Conservation (phyloP, 1,140 invertebrate species). For the Neodiprion fabricii region DNA sequence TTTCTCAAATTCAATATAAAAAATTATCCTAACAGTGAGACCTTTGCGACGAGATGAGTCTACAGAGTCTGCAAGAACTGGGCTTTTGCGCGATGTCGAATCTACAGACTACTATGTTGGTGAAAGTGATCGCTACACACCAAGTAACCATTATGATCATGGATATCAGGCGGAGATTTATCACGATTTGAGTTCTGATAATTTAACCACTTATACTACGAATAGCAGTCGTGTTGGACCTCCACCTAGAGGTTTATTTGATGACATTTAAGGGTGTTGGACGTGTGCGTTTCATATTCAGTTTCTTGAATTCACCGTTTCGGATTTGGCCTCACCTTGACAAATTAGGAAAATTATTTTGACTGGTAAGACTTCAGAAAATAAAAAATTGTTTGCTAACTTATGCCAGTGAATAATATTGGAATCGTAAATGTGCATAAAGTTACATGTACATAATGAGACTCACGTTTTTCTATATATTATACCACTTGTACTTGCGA, state of each 20-base stretch:
- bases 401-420: too few relatives aligned
- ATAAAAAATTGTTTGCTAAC: too few relatives aligned
- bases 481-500: too few relatives aligned
- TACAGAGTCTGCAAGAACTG: slow-evolving; percentile 67
- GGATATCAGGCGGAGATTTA: slow-evolving; percentile 51
- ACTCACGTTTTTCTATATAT: too few relatives aligned
- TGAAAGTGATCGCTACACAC: slow-evolving; percentile 59
- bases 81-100: slow-evolving; percentile 68
- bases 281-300: not conserved
- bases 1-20: slow-evolving; percentile 13
- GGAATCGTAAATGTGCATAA: too few relatives aligned
- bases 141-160: slow-evolving; percentile 56
- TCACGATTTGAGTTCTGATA: slow-evolving; percentile 49
- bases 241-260: slow-evolving; percentile 82
- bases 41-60: slow-evolving; percentile 61
- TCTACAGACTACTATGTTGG: slow-evolving; percentile 68
- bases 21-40: slow-evolving; percentile 49
- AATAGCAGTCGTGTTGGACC: slow-evolving; percentile 61
- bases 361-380: too few relatives aligned
- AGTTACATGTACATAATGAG: too few relatives aligned
- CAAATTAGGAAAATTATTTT: not conserved
- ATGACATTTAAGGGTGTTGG: slow-evolving; percentile 74
- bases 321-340: not conserved
- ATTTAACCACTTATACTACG: slow-evolving; percentile 39
- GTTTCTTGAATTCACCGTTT: not conserved